Evolutionary conservation across 2,888 invertebrate species (phyloP).

Genomic region (Imbricaverruca yamaguchii): DNA sequence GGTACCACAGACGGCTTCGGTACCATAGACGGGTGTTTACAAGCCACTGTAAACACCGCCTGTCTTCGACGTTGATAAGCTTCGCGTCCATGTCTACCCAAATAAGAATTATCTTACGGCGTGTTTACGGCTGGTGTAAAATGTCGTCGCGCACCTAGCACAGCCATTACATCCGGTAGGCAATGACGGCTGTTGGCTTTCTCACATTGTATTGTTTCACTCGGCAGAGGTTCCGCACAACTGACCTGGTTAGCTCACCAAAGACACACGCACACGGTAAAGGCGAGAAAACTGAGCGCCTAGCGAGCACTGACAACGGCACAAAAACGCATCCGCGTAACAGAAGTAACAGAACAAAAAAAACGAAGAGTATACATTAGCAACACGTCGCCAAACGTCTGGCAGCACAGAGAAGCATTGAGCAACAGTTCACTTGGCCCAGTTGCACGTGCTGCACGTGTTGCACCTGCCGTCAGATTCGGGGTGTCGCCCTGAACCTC

Average conservation of each 20-base stretch:
- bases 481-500: too few relatives aligned
- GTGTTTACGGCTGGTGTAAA: too few relatives aligned
- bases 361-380: neutral
- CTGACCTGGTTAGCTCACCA: neutral
- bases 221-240: neutral
- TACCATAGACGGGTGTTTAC: too few relatives aligned
- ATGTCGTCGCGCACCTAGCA: too few relatives aligned
- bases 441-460: neutral
- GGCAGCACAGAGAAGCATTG: neutral
- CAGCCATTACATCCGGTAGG: too few relatives aligned
- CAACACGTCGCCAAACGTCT: neutral
- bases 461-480: too few relatives aligned
- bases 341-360: slow-evolving; percentile 2
- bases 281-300: neutral
- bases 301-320: neutral
- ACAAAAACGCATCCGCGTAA: neutral
- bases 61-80: too few relatives aligned
- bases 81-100: too few relatives aligned
- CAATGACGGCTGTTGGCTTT: too few relatives aligned
- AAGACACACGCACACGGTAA: neutral
- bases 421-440: neutral
- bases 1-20: too few relatives aligned
- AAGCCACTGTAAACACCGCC: too few relatives aligned
- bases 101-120: too few relatives aligned
- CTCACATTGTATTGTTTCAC: neutral